phyloP scores from a whole-genome alignment of 2,888 invertebrate genomes.

The Imbricaverruca yamaguchii region DNA sequence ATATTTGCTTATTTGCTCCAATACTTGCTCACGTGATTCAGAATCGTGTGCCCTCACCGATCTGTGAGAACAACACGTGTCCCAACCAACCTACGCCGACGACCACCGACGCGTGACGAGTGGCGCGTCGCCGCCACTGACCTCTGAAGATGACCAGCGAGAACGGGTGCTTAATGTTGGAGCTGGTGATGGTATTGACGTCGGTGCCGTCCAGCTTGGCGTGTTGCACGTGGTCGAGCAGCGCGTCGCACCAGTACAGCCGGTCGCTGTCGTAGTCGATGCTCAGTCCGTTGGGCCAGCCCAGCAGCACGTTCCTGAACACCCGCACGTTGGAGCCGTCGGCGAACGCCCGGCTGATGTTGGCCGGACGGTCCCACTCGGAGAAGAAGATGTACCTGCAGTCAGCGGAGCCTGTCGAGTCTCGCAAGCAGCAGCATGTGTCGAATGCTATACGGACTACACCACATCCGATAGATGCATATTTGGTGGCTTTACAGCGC shows the following conservation, averaged over 20 bases:
- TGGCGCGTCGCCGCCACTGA: background rate
- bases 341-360: slow-evolving; percentile 83
- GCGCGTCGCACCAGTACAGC: slow-evolving; percentile 95
- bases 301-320: slow-evolving; percentile 81
- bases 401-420: too few relatives aligned
- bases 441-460: too few relatives aligned
- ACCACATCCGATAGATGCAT: too few relatives aligned
- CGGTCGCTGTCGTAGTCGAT: slow-evolving; percentile 82
- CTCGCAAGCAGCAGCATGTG: too few relatives aligned
- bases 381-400: slow-evolving; percentile 76
- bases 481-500: too few relatives aligned
- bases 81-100: too few relatives aligned
- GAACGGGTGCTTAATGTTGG: slow-evolving; percentile 80
- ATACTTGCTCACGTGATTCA: too few relatives aligned
- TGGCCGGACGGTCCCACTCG: slow-evolving; percentile 93
- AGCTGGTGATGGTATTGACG: slow-evolving; percentile 78
- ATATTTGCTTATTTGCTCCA: too few relatives aligned
- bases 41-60: too few relatives aligned
- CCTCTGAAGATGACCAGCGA: slow-evolving; percentile 70
- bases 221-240: slow-evolving; percentile 92
- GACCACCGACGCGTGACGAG: too few relatives aligned
- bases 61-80: too few relatives aligned
- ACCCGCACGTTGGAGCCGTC: slow-evolving; percentile 81
- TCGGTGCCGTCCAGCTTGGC: slow-evolving; percentile 84
- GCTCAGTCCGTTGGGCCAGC: slow-evolving; percentile 95